These are phyloP conservation scores for Anthopleura sola DNA, from an alignment of 64 coral and sea anemone species.

Conservation along the genomic window DNA sequence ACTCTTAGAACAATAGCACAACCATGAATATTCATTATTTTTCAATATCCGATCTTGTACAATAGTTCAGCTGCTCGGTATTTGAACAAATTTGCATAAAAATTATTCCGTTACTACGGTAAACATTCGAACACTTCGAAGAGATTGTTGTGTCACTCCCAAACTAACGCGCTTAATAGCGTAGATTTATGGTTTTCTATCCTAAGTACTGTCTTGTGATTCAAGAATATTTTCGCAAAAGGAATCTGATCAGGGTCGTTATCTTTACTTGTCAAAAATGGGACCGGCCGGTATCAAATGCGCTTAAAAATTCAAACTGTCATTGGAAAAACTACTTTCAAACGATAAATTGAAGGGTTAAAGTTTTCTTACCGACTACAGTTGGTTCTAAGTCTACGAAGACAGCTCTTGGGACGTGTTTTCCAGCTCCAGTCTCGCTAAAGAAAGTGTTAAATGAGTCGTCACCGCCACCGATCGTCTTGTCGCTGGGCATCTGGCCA, in stretches of 20 bases:
- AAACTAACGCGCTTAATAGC: not conserved
- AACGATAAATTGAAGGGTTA: not conserved
- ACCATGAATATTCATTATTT: not conserved
- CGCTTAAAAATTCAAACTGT: not conserved
- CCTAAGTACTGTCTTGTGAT: not conserved
- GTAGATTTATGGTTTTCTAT: not conserved
- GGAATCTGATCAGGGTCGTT: not conserved
- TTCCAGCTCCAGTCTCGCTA: conserved; percentile 74
- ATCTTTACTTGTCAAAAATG: not conserved
- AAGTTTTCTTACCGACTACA: conserved; percentile 61
- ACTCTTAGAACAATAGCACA: not conserved
- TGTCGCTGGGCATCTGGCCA: conserved; percentile 53
- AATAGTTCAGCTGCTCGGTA: not conserved
- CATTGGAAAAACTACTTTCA: not conserved
- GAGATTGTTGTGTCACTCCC: not conserved
- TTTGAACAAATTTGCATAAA: not conserved
- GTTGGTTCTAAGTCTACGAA: conserved; percentile 88
- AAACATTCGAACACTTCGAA: not conserved
- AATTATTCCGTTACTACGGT: conserved; percentile 8
- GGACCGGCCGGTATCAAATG: not conserved
- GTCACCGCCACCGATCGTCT: conserved; percentile 48
- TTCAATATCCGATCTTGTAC: too few species aligned
- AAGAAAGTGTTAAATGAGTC: conserved; percentile 82
- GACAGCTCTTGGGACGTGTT: conserved; percentile 77
- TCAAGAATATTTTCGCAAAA: too few species aligned